These are phyloP conservation scores for Corythornis cristatus DNA, from an alignment of 2,113 vertebrate species.

Conservation along the genomic window DNA sequence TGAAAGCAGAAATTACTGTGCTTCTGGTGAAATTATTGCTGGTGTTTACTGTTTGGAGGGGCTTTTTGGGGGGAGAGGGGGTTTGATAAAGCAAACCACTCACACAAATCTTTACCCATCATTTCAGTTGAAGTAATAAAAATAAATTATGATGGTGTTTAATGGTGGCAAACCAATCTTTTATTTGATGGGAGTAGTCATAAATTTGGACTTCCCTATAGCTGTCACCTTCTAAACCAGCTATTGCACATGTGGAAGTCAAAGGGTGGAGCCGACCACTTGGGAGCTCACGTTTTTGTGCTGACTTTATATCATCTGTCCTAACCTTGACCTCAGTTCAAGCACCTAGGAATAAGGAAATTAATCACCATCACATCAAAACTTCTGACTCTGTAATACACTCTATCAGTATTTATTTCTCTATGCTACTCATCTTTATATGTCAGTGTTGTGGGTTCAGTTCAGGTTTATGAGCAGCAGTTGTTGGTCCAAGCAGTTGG, in stretches of 20 bases:
- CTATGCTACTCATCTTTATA: not conserved
- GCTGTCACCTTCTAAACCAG: not conserved
- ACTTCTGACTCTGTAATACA: not conserved
- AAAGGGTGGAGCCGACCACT: not conserved
- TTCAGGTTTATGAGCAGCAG: no score
- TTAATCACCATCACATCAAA: not conserved
- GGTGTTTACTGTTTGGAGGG: not conserved
- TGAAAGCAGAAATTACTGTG: not conserved
- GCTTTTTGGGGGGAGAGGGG: no score
- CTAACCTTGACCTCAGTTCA: not conserved
- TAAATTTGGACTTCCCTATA: not conserved
- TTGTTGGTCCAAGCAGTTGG: no score
- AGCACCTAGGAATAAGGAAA: not conserved
- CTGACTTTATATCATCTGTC: not conserved
- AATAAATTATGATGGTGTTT: not conserved
- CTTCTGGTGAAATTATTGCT: not conserved
- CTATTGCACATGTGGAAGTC: fast-evolving
- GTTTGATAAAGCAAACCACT: not conserved
- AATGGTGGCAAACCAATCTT: not conserved
- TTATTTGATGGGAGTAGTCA: not conserved
- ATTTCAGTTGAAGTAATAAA: not conserved
- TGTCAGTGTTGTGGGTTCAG: not conserved
- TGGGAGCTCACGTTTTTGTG: not conserved
- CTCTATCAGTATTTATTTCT: not conserved
- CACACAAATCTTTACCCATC: not conserved